These are phyloP conservation scores for Corapipo altera DNA, from an alignment of 2,113 vertebrate species.

Conservation along the genomic window DNA sequence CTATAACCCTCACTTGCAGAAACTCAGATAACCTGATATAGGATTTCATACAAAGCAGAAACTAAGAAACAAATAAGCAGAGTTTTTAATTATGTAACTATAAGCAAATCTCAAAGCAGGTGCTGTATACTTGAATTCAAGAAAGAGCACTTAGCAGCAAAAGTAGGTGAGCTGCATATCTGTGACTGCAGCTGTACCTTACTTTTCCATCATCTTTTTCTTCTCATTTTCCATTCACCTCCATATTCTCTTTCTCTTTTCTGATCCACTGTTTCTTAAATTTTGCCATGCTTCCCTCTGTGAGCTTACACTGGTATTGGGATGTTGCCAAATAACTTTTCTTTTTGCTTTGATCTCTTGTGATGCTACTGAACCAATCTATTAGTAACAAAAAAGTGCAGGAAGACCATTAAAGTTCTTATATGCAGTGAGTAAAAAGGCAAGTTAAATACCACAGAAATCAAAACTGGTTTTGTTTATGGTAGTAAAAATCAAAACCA, in stretches of 20 bases:
- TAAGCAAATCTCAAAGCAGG: neutral
- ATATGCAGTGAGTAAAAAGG: neutral
- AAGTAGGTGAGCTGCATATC: neutral
- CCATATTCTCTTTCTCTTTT: neutral
- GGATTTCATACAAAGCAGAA: neutral
- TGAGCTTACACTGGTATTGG: neutral
- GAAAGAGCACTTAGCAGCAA: neutral
- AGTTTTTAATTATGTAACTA: neutral
- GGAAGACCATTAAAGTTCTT: neutral
- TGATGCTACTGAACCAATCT: neutral
- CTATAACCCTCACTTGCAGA: neutral
- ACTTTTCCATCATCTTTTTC: neutral
- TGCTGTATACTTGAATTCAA: neutral
- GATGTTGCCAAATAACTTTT: neutral
- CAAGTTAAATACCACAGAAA: neutral
- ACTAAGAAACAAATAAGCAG: neutral
- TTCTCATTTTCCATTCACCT: neutral
- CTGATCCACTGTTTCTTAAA: neutral
- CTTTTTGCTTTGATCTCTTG: neutral
- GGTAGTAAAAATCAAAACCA: neutral
- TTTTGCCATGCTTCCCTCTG: neutral
- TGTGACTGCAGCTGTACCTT: neutral
- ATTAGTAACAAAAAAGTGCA: neutral
- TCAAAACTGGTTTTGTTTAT: neutral
- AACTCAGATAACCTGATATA: neutral